Evolutionary conservation across 2,113 vertebrate species (phyloP).

Genomic region (Varanus salvator): DNA sequence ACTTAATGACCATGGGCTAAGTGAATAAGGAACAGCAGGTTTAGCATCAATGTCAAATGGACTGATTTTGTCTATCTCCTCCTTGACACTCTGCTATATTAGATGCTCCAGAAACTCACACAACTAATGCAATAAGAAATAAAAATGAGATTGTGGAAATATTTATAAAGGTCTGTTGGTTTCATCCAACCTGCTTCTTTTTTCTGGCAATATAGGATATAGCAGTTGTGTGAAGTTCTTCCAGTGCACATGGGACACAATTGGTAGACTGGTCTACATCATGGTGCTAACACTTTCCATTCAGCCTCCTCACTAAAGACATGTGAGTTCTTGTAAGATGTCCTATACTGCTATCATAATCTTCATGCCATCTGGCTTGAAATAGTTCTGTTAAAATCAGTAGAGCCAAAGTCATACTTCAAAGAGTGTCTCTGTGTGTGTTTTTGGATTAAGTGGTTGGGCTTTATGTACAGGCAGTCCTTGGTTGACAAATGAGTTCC

Average conservation of each 20-base stretch:
- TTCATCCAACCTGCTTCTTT: background rate
- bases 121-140: background rate
- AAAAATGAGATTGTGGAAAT: background rate
- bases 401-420: background rate
- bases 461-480: background rate
- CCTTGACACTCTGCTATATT: fast-evolving
- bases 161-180: background rate
- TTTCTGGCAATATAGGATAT: background rate
- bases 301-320: background rate
- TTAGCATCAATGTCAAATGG: background rate
- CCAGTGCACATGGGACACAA: background rate
- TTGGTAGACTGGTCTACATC: fast-evolving
- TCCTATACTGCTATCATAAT: background rate
- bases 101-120: background rate
- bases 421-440: too few relatives aligned
- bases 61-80: background rate
- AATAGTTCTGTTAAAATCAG: background rate
- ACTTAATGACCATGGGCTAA: background rate
- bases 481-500: too few relatives aligned
- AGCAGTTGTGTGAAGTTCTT: background rate
- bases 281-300: background rate
- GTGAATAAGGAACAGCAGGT: background rate
- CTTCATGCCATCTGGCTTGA: background rate
- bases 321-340: background rate
- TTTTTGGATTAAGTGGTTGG: background rate